These are phyloP conservation scores for Philopedon plagiatum DNA, from an alignment of 2,888 invertebrate genomes.

Conservation along the genomic window DNA sequence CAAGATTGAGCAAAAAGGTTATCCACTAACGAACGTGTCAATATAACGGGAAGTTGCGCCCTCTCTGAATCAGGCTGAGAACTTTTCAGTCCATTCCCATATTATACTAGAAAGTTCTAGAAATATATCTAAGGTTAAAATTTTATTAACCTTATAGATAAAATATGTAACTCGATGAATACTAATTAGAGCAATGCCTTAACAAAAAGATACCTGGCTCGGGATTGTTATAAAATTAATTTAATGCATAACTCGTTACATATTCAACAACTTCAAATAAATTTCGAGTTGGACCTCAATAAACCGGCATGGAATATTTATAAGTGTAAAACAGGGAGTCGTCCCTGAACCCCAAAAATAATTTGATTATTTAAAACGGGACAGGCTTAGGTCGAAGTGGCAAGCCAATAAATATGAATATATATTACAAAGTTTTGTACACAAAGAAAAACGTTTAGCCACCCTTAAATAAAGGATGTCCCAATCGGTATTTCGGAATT, in stretches of 20 bases:
- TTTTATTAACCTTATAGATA: no score
- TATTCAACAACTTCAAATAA: slow-evolving; percentile 15
- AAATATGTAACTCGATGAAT: neutral
- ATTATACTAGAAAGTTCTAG: no score
- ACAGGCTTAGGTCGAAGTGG: neutral
- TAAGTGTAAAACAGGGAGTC: slow-evolving; percentile 8
- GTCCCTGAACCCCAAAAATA: slow-evolving; percentile 10
- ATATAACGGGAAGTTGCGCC: no score
- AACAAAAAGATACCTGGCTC: neutral
- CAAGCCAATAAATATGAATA: slow-evolving; percentile 9
- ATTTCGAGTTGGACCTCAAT: slow-evolving; percentile 7
- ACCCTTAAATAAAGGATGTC: no score
- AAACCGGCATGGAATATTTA: slow-evolving; percentile 17
- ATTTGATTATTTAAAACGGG: slow-evolving; percentile 18
- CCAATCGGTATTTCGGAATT: no score
- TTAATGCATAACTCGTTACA: slow-evolving; percentile 13
- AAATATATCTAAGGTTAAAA: no score
- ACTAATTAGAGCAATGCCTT: neutral
- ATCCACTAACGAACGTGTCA: no score
- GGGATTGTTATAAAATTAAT: slow-evolving; percentile 3
- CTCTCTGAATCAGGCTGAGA: no score
- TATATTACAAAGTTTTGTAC: neutral
- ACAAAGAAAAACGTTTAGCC: neutral
- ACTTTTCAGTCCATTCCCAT: no score
- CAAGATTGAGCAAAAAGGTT: no score